Conservation (phyloP, 2,113 vertebrate genomes). For the Oxygymnocypris stewartii region DNA sequence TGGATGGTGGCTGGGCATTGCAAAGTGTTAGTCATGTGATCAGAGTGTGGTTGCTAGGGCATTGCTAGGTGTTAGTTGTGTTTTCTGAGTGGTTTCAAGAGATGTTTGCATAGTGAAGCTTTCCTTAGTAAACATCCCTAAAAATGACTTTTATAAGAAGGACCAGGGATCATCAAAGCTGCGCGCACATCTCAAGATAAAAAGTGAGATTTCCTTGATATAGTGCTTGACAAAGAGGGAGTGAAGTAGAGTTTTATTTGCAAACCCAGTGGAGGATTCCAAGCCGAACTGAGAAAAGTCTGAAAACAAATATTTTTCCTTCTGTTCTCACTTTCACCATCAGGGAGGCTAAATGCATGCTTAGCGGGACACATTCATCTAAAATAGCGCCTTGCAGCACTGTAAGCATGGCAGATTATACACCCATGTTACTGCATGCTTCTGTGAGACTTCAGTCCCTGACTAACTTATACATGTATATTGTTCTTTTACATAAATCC, state of each 20-base stretch:
- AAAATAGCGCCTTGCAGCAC: slow-evolving; percentile 19
- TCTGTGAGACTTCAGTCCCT: neutral
- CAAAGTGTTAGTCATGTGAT: neutral
- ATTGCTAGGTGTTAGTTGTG: neutral
- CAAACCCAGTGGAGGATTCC: slow-evolving; percentile 27
- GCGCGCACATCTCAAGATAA: neutral
- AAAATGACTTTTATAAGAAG: neutral
- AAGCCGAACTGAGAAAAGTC: slow-evolving; percentile 43
- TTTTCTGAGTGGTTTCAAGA: neutral
- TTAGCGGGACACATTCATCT: slow-evolving; percentile 55
- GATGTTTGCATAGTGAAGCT: neutral
- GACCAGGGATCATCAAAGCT: neutral
- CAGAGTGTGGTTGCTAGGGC: neutral
- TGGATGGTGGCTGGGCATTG: neutral
- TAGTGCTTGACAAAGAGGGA: slow-evolving; percentile 10
- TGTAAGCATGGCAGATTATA: slow-evolving; percentile 11
- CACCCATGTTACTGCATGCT: neutral
- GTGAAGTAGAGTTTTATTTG: slow-evolving; percentile 19
- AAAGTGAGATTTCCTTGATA: slow-evolving; percentile 14
- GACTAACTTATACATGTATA: neutral
- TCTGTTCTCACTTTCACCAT: slow-evolving; percentile 51
- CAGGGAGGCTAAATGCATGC: slow-evolving; percentile 34
- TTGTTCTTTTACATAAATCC: neutral
- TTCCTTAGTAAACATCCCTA: neutral
- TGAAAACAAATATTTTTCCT: slow-evolving; percentile 49